Evolutionary conservation across 2,113 vertebrate species (phyloP).

Genomic region (Ictalurus furcatus): DNA sequence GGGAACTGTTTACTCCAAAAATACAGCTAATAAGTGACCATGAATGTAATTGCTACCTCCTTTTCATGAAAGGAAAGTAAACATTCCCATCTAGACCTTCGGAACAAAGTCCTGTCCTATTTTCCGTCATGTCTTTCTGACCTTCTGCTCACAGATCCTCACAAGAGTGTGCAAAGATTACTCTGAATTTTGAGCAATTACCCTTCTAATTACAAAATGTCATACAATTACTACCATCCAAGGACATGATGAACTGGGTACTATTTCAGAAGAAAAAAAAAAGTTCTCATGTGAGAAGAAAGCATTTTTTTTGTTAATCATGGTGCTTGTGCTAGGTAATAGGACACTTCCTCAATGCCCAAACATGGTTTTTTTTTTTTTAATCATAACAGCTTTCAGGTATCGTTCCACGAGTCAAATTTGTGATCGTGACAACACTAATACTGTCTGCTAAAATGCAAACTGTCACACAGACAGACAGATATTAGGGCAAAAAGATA

Average conservation of each 20-base stretch:
- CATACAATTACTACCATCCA: conserved; percentile 49
- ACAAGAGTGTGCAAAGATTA: conserved; percentile 45
- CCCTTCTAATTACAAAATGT: conserved; percentile 54
- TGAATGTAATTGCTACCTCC: conserved; percentile 23
- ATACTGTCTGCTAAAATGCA: conserved; percentile 8
- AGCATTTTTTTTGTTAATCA: conserved; percentile 46
- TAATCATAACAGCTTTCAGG: not conserved
- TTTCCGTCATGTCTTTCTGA: conserved; percentile 23
- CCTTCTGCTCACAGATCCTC: conserved; percentile 40
- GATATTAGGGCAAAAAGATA: conserved; percentile 21
- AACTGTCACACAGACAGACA: conserved; percentile 15
- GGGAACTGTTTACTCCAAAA: not conserved
- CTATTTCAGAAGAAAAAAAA: not conserved
- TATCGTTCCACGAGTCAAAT: conserved; percentile 2
- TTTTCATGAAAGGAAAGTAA: conserved; percentile 11
- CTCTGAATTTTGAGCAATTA: conserved; percentile 56
- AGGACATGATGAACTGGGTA: conserved; percentile 35
- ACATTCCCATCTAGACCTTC: not conserved
- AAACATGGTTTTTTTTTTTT: not conserved
- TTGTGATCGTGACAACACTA: conserved; percentile 25
- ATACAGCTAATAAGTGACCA: not conserved
- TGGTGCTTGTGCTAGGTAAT: not conserved
- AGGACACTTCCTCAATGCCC: not conserved
- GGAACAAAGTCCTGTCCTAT: conserved; percentile 30
- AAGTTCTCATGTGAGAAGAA: conserved; percentile 21